Conservation (phyloP, 2,888 invertebrate genomes). For the Drosophila mulleri region DNA sequence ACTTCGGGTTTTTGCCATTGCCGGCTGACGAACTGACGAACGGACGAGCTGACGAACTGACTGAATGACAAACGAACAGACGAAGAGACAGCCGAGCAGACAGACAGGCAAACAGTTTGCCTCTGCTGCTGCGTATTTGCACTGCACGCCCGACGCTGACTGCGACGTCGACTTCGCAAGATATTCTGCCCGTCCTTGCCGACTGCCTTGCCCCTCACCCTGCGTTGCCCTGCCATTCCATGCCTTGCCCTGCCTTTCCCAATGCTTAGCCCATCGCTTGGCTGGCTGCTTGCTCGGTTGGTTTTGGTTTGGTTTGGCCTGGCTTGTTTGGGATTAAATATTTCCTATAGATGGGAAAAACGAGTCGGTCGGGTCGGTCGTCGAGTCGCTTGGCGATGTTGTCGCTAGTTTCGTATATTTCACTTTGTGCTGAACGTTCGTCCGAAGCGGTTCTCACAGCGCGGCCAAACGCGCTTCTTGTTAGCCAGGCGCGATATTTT, state of each 20-base stretch:
- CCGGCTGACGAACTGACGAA: slow-evolving; percentile 15
- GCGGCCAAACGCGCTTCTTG: slow-evolving; percentile 28
- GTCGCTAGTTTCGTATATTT: slow-evolving; percentile 77
- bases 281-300: slow-evolving; percentile 40
- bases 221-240: slow-evolving; percentile 47
- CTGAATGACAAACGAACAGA: slow-evolving; percentile 14
- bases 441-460: slow-evolving; percentile 68
- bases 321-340: slow-evolving; percentile 81
- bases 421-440: slow-evolving; percentile 77
- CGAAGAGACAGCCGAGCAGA: slow-evolving; percentile 7
- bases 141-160: slow-evolving; percentile 68
- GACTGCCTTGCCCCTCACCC: slow-evolving; percentile 14
- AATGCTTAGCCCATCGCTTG: slow-evolving; percentile 9
- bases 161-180: slow-evolving; percentile 46
- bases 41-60: slow-evolving; percentile 15
- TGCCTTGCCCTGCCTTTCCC: slow-evolving; percentile 38
- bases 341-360: slow-evolving; percentile 82
- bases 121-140: slow-evolving; percentile 59
- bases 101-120: slow-evolving; percentile 12
- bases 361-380: slow-evolving; percentile 80
- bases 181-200: slow-evolving; percentile 67
- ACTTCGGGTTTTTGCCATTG: slow-evolving; percentile 50
- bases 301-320: slow-evolving; percentile 68
- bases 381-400: slow-evolving; percentile 68
- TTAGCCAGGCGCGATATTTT: slow-evolving; percentile 11